A percentile compares a stretch with the other conserved stretches of the same genome.
phyloP scores from a whole-genome alignment of 1,140 invertebrate species.

The Whitmania pigra region DNA sequence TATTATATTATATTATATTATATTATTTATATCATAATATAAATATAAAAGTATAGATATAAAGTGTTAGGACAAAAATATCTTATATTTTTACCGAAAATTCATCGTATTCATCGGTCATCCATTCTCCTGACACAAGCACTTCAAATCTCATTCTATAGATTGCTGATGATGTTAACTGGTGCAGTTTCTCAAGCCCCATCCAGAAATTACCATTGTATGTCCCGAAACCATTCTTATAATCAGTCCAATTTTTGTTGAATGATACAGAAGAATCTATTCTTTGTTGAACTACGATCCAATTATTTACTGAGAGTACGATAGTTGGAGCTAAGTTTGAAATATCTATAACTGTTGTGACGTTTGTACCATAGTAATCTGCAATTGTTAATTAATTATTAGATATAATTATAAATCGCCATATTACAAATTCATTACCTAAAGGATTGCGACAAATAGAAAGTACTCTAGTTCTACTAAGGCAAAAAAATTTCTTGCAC shows the following conservation, averaged over 20 bases:
- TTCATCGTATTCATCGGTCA: not conserved
- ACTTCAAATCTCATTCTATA: conserved; percentile 13
- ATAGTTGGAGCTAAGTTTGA: not conserved
- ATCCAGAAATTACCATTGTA: conserved; percentile 3
- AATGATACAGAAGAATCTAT: not conserved
- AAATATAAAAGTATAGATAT: too few relatives aligned
- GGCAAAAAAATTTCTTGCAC: not conserved
- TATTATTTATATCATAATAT: too few relatives aligned
- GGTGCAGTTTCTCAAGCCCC: not conserved
- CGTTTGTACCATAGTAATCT: not conserved
- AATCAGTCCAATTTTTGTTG: not conserved
- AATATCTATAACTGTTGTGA: not conserved
- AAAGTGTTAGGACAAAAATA: not conserved
- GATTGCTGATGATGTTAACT: not conserved
- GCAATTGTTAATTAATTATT: not conserved
- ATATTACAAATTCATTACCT: not conserved
- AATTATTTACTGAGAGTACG: not conserved
- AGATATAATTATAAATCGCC: not conserved
- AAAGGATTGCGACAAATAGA: conserved; percentile 4
- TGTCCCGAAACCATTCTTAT: not conserved
- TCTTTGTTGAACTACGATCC: conserved; percentile 8
- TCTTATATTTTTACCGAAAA: not conserved
- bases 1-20: too few relatives aligned
- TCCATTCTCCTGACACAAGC: not conserved
- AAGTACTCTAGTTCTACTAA: not conserved